Evolutionary conservation across 2,797 vertebrate species (phyloP).

Genomic region (Melanotaenia maccullochi): DNA sequence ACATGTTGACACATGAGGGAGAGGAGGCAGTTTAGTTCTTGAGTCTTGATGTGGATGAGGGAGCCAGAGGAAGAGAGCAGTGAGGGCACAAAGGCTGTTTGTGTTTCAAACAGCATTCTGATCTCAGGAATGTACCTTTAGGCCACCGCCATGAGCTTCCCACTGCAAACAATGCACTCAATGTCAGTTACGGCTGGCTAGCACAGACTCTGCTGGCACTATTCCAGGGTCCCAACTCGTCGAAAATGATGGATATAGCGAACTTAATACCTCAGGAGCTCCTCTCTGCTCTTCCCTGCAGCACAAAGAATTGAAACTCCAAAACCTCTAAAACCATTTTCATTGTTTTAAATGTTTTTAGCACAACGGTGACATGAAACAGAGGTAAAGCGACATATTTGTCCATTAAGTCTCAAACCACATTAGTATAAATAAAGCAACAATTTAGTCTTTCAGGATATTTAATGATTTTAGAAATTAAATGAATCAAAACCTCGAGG

Average conservation of each 20-base stretch:
- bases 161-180: constrained; percentile 88
- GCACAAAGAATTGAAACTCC: constrained; percentile 79
- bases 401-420: constrained; percentile 8
- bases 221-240: constrained; percentile 84
- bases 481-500: constrained; percentile 9
- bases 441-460: constrained; percentile 4
- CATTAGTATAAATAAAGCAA: constrained; percentile 17
- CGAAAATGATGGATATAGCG: constrained; percentile 91
- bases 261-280: constrained; percentile 87
- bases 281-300: constrained; percentile 78
- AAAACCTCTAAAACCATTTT: constrained; percentile 60
- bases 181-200: constrained; percentile 90
- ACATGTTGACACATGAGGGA: constrained; percentile 87
- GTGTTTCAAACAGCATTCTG: constrained; percentile 87
- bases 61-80: constrained; percentile 74
- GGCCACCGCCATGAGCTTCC: constrained; percentile 80
- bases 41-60: constrained; percentile 79
- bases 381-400: constrained; percentile 15
- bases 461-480: constrained; percentile 17
- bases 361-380: constrained; percentile 42
- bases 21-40: constrained; percentile 75
- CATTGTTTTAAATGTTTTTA: constrained; percentile 50
- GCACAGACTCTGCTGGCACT: constrained; percentile 79
- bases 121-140: constrained; percentile 93
- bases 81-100: constrained; percentile 88